Evolutionary conservation across 1,140 invertebrate species (phyloP).

Genomic region (Drosophila triauraria): DNA sequence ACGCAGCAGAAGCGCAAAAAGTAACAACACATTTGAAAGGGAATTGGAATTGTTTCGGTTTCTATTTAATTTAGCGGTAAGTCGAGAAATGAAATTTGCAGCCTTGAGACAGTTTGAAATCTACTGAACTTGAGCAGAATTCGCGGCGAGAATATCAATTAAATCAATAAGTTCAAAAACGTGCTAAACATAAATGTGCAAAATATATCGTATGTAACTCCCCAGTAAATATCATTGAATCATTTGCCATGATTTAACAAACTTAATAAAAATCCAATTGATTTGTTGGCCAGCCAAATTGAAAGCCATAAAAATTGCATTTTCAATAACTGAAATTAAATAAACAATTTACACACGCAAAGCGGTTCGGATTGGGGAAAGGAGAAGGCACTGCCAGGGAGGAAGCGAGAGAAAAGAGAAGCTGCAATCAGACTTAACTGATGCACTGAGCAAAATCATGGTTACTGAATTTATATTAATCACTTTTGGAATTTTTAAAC

Average conservation of each 20-base stretch:
- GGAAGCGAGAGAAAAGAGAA: background rate
- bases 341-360: constrained; percentile 65
- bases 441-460: background rate
- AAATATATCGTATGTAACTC: constrained; percentile 12
- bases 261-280: constrained; percentile 48
- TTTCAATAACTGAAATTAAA: constrained; percentile 45
- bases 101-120: constrained; percentile 59
- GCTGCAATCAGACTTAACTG: constrained; percentile 29
- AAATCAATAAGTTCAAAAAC: constrained; percentile 8
- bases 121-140: constrained; percentile 37
- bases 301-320: constrained; percentile 51
- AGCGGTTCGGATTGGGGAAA: constrained; percentile 1
- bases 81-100: constrained; percentile 42
- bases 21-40: constrained; percentile 30
- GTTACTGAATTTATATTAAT: background rate
- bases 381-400: background rate
- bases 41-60: constrained; percentile 25
- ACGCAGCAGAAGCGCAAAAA: constrained; percentile 25
- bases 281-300: constrained; percentile 33
- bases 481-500: too few relatives aligned
- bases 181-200: constrained; percentile 39
- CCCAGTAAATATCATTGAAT: constrained; percentile 18
- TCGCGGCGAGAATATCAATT: constrained; percentile 42
- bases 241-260: constrained; percentile 40
- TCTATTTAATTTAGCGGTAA: constrained; percentile 30